Conservation (phyloP, 1,140 invertebrate genomes). For the Formica exsecta region DNA sequence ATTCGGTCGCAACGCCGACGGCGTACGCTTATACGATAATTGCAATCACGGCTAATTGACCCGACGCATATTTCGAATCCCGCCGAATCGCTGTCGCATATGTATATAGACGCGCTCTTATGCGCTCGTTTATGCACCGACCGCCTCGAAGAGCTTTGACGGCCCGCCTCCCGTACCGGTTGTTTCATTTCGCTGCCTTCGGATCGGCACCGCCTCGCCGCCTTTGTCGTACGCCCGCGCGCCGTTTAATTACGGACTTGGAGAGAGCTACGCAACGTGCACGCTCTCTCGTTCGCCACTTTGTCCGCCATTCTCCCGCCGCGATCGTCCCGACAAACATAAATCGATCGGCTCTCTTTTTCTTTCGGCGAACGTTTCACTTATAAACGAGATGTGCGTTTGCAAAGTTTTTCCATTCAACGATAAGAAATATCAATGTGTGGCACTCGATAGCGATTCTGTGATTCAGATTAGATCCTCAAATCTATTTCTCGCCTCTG, state of each 20-base stretch:
- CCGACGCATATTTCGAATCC: not conserved
- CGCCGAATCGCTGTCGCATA: not conserved
- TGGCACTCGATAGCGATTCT: too few relatives aligned
- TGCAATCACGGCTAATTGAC: constrained; percentile 35
- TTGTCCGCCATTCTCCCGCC: not conserved
- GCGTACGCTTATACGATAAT: not conserved
- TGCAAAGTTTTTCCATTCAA: not conserved
- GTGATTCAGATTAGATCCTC: not conserved
- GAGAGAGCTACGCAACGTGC: constrained; percentile 67
- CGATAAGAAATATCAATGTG: not conserved
- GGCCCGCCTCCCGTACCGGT: not conserved
- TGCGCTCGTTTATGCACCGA: constrained; percentile 20
- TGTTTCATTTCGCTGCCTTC: constrained; percentile 65
- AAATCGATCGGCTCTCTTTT: constrained; percentile 7
- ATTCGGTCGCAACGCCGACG: not conserved
- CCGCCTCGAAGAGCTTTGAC: constrained; percentile 73
- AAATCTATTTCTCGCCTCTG: not conserved
- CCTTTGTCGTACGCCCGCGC: constrained; percentile 70
- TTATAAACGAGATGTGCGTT: not conserved
- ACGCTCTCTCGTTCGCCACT: constrained; percentile 21
- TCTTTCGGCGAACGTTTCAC: not conserved
- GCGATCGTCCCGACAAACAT: not conserved
- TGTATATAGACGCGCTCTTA: not conserved
- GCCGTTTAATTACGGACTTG: constrained; percentile 78
- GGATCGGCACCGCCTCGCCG: constrained; percentile 63